Percentiles rank a stretch among this genome's conserved stretches.
These are phyloP conservation scores for Lysandra bellargus DNA, from an alignment of 2,888 invertebrate genomes.

Conservation along the genomic window DNA sequence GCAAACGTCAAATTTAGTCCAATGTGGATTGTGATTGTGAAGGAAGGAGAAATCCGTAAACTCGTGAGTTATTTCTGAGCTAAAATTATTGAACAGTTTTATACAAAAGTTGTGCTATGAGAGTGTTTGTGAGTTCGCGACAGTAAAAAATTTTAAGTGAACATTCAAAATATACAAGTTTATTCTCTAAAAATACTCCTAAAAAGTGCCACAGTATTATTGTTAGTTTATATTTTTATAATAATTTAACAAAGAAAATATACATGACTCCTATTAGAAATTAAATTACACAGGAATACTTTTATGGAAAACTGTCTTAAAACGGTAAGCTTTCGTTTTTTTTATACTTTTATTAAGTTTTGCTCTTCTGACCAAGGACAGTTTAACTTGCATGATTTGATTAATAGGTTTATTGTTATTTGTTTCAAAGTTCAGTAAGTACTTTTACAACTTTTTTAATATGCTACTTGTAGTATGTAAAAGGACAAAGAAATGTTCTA, in stretches of 20 bases:
- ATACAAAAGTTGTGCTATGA: neutral
- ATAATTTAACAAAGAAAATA: conserved; percentile 30
- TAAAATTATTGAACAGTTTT: neutral
- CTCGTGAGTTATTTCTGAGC: neutral
- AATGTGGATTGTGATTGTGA: neutral
- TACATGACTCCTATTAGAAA: conserved; percentile 34
- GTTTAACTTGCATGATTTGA: neutral
- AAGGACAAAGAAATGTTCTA: no score
- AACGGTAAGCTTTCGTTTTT: conserved; percentile 39
- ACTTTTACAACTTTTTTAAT: neutral
- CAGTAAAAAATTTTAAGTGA: conserved; percentile 7
- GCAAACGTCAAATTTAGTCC: neutral
- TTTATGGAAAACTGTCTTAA: conserved; percentile 43
- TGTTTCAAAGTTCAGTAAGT: neutral
- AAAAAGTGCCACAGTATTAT: conserved; percentile 18
- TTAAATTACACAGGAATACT: conserved; percentile 37
- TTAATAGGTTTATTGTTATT: neutral
- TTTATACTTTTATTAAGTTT: conserved; percentile 26
- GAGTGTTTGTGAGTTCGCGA: neutral
- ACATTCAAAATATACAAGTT: neutral
- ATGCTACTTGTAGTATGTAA: no score
- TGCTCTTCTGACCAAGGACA: neutral
- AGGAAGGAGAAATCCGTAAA: neutral
- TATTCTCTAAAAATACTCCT: neutral
- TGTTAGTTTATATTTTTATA: conserved; percentile 19